Evolutionary conservation across 2,888 invertebrate genomes (phyloP).

Genomic region (Epinotia brunnichana): DNA sequence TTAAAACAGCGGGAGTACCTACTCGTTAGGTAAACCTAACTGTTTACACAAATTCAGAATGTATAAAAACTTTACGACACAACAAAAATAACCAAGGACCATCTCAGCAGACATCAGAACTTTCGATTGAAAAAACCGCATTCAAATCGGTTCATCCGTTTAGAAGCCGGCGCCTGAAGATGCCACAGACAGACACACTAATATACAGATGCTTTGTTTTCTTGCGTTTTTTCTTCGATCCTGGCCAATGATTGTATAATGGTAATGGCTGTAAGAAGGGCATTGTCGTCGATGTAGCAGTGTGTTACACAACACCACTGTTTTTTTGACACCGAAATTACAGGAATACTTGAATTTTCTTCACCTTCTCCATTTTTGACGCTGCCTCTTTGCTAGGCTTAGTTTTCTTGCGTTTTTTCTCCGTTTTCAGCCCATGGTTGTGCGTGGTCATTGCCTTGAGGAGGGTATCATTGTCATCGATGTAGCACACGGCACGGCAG

Average conservation of each 20-base stretch:
- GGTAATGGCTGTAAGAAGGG: conserved; percentile 50
- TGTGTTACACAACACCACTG: conserved; percentile 4
- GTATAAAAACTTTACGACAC: no score
- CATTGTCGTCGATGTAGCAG: conserved; percentile 48
- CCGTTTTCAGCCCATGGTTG: conserved; percentile 47
- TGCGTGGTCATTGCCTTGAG: conserved; percentile 51
- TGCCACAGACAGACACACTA: neutral
- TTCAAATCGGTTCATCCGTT: no score
- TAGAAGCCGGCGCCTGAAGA: no score
- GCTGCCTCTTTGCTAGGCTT: neutral
- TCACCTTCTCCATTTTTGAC: neutral
- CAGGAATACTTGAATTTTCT: conserved; percentile 2
- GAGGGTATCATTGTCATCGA: conserved; percentile 48
- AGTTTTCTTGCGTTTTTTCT: neutral
- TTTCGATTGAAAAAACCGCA: no score
- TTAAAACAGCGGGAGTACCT: neutral
- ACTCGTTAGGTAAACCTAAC: neutral
- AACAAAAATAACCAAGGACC: no score
- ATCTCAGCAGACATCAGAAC: neutral
- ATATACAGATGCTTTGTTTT: neutral
- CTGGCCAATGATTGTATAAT: conserved; percentile 52
- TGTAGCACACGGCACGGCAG: conserved; percentile 51
- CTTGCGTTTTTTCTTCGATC: neutral
- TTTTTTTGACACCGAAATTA: neutral
- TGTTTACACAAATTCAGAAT: neutral